Evolutionary conservation across 2,797 vertebrate species (phyloP), one percentile per base, ranked within the genome.

Genomic region (Syngnathus rostellatus): DNA sequence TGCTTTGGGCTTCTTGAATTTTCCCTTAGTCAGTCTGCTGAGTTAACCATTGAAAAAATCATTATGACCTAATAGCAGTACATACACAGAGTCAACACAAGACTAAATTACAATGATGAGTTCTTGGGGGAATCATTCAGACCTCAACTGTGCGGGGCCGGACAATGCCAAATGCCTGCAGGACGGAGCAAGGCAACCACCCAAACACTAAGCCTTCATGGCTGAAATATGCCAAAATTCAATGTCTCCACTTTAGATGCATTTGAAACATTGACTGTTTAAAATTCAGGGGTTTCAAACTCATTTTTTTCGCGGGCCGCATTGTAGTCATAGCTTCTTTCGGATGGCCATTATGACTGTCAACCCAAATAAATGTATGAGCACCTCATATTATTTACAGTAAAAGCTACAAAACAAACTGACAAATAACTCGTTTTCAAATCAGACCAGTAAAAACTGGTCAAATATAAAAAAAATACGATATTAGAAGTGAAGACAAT

Each of bases 151-250:
- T 70, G 69, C 79, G 62, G 23, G 41, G 41, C 11, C 43, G 48
- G 19, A 31, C 68, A 65, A 62, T 75, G 82, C 75, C 80, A 85
- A 79, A 78, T n/a, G 71, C 77, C 69, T 48, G 69, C 71, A 70
- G 70, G 71, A 64, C 75, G 61, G 68, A 75, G 65, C 68, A 68
- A 58, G 58, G 50, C 59, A 55, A 55, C 25, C 10, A 23, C 9
- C 21, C 53, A 55, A 55, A 7, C 12, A 31, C 54, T 31, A 23
- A 46, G 45, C 14, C 45, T 14, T 46, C 45, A 46, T 46, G 45
- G 45, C 25, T 55, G 45, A 46, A 46, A 17, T 12, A 72, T 72
- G 70, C 80, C 78, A 78, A 69, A 41, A 72, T 60, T 31, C 31
- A 31, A 31, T 31, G 31, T 31, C 39, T 40, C 8, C 19, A 14